A percentile compares a stretch with the other conserved stretches of the same genome.
Conservation (phyloP, 2,888 invertebrate genomes). For the Hirtodrosophila duncani region DNA sequence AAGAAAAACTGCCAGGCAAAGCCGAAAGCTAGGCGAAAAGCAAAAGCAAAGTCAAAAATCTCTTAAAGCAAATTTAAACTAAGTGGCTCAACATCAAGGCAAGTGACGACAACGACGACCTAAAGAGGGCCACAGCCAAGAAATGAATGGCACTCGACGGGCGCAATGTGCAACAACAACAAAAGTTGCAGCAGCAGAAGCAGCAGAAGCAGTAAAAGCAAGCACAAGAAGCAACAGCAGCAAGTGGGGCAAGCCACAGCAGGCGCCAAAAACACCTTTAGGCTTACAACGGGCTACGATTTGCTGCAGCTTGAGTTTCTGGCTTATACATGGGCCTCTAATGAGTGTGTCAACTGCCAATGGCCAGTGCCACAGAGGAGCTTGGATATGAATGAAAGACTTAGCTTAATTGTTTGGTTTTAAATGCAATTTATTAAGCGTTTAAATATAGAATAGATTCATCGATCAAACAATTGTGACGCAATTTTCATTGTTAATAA, state of each 20-base stretch:
- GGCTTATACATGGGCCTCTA: constrained; percentile 4
- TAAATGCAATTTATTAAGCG: no score
- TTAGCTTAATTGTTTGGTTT: constrained; percentile 14
- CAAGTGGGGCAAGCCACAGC: neutral
- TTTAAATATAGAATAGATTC: no score
- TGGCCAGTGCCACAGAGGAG: neutral
- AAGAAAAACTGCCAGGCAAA: constrained; percentile 20
- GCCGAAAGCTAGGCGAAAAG: neutral
- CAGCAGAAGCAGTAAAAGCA: constrained; percentile 33
- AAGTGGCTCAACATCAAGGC: constrained; percentile 62
- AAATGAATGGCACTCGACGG: constrained; percentile 66
- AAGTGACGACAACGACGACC: constrained; percentile 60
- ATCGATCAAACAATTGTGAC: no score
- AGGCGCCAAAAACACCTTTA: constrained; percentile 17
- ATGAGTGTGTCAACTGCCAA: constrained; percentile 4
- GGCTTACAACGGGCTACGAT: constrained; percentile 19
- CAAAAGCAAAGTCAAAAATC: constrained; percentile 31
- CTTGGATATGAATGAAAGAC: neutral
- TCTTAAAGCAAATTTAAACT: constrained; percentile 53
- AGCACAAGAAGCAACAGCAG: neutral
- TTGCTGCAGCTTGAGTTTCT: constrained; percentile 1
- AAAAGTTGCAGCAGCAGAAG: constrained; percentile 9
- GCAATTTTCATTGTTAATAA: no score
- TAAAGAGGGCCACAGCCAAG: constrained; percentile 34
- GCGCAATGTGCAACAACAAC: constrained; percentile 57